Evolutionary conservation across 1,140 invertebrate species (phyloP).

Genomic region (Bombus terrestris): DNA sequence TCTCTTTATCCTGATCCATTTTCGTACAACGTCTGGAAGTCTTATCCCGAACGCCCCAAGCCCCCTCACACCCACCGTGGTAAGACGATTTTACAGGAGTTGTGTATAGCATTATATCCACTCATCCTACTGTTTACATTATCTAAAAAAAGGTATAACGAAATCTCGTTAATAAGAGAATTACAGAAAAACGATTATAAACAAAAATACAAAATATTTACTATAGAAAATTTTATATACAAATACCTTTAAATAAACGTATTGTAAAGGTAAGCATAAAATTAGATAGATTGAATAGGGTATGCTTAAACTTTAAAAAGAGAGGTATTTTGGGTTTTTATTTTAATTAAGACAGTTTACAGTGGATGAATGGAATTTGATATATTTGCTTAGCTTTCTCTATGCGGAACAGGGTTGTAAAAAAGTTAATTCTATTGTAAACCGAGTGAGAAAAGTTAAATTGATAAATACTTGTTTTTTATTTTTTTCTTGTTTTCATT

Average conservation of each 20-base stretch:
- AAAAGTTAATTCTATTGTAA: background rate
- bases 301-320: background rate
- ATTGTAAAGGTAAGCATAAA: background rate
- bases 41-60: slow-evolving; percentile 82
- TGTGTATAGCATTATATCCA: no score
- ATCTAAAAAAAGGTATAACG: background rate
- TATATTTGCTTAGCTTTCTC: background rate
- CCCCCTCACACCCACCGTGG: slow-evolving; percentile 73
- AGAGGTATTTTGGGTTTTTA: background rate
- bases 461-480: background rate
- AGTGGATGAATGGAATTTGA: background rate
- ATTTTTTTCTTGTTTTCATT: background rate
- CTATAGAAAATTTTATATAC: background rate
- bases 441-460: background rate
- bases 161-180: background rate
- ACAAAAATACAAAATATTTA: background rate
- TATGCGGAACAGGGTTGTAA: background rate
- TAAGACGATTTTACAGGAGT: slow-evolving; percentile 45
- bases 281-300: background rate
- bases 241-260: background rate
- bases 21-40: slow-evolving; percentile 91
- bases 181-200: background rate
- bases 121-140: background rate
- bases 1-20: slow-evolving; percentile 87
- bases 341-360: background rate